These are phyloP conservation scores for Bombyx mandarina DNA, from an alignment of 1,140 invertebrate genomes.

Conservation along the genomic window DNA sequence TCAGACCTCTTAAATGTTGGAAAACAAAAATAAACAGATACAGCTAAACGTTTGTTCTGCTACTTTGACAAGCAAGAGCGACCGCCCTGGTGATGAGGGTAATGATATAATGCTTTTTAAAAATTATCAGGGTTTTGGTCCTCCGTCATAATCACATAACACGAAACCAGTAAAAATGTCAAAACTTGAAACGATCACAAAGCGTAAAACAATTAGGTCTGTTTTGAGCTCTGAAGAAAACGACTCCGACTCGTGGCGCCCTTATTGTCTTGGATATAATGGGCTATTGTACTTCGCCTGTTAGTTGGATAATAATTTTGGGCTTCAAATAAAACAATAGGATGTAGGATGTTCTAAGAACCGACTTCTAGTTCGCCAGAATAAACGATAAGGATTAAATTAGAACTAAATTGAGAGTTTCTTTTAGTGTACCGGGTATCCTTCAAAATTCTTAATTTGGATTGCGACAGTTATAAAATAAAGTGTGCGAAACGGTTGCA, in stretches of 20 bases:
- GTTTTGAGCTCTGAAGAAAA: constrained; percentile 31
- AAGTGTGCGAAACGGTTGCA: background rate
- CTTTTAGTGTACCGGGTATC: no score
- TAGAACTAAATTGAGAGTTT: constrained; percentile 2
- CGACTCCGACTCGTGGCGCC: constrained; percentile 19
- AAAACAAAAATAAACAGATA: no score
- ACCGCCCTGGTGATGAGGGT: no score
- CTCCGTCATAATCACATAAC: no score
- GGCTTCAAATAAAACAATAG: constrained; percentile 16
- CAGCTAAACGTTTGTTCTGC: no score
- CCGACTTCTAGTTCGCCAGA: constrained; percentile 9
- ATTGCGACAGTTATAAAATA: no score
- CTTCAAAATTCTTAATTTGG: no score
- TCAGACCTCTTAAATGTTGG: no score
- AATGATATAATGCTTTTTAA: no score
- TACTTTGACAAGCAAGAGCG: no score
- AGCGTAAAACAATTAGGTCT: constrained; percentile 28
- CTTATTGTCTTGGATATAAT: constrained; percentile 25
- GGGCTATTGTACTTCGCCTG: constrained; percentile 13
- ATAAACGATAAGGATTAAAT: constrained; percentile 7
- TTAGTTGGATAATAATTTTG: constrained; percentile 17
- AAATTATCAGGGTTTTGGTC: no score
- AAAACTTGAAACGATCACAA: constrained; percentile 7
- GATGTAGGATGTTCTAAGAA: constrained; percentile 14
- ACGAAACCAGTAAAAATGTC: no score